A percentile compares a stretch with the other conserved stretches of the same genome.
phyloP scores from a whole-genome alignment of 1,140 invertebrate species.

The Meteorus sp. region DNA sequence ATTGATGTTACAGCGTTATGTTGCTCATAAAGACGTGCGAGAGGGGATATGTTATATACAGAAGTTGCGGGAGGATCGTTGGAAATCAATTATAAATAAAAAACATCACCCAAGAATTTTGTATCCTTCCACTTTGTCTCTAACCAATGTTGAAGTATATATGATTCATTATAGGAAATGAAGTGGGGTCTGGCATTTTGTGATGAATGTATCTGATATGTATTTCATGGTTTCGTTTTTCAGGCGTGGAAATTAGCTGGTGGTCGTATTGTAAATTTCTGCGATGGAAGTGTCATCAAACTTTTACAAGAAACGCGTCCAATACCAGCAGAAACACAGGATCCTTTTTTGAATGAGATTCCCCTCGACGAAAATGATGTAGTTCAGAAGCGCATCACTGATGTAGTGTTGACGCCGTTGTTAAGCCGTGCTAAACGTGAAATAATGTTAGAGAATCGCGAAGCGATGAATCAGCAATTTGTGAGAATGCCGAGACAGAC shows the following conservation, averaged over 20 bases:
- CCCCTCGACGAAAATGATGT: slow-evolving; percentile 40
- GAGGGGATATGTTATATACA: slow-evolving; percentile 46
- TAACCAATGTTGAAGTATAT: slow-evolving; percentile 47
- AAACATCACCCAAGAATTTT: slow-evolving; percentile 30
- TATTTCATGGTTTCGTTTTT: slow-evolving; percentile 9
- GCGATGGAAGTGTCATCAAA: slow-evolving; percentile 36
- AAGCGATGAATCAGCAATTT: slow-evolving; percentile 29
- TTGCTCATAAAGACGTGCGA: slow-evolving; percentile 43
- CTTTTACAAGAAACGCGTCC: slow-evolving; percentile 35
- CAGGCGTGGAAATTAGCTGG: slow-evolving; percentile 51
- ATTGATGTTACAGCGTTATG: slow-evolving; percentile 37
- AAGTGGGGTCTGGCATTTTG: too few relatives aligned
- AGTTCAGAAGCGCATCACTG: slow-evolving; percentile 29
- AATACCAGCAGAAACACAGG: slow-evolving; percentile 1
- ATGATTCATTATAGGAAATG: background rate
- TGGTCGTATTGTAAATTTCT: slow-evolving; percentile 45
- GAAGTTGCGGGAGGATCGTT: slow-evolving; percentile 28
- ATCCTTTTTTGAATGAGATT: slow-evolving; percentile 42
- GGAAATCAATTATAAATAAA: slow-evolving; percentile 21
- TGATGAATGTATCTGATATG: too few relatives aligned
- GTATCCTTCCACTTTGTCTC: slow-evolving; percentile 31
- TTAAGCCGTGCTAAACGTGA: slow-evolving; percentile 34
- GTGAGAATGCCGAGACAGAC: slow-evolving; percentile 32
- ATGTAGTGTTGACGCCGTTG: slow-evolving; percentile 34
- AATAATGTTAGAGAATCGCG: slow-evolving; percentile 32